Base-by-base conservation (phyloP, 2,797 vertebrate genomes). In the Nothura maculosa region DNA sequence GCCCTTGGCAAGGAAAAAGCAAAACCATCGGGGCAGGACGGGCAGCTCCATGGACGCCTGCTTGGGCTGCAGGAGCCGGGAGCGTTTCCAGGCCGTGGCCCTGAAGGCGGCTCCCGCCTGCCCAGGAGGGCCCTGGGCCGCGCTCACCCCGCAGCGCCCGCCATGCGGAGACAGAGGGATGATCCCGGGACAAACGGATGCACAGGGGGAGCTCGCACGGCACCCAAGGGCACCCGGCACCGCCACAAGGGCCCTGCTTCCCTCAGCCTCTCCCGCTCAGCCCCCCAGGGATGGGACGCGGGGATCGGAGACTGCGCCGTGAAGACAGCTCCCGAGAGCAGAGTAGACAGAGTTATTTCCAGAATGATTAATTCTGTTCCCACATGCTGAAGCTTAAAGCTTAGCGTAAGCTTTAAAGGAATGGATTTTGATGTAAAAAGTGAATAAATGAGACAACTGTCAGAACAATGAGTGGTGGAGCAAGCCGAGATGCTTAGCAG, bases 361-460 rank as follows among this genome's bases (percentile, higher is more conserved):
- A 94, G 90, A 90, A 68, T 96, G 93, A 96, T 95, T 96, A 95
- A 90, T 92, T 63, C 81, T 89, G 81, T 95, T 93, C 93, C 81
- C 94, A 92, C 85, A 93, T 90, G 90, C 75, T 94, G 78, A 90
- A 93, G 91, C 88, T 96, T 95, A 92, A 77, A 78, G 75, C 94
- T 92, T 83, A 93, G 74, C 68, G 73, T 87, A 87, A 92, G 87
- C 77, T 96, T 89, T 81, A 92, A 78, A 92, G 61, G 72, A 84
- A 93, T 72, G 64, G 81, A 89, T 96, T 95, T 90, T 95, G 90
- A 90, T 94, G 81, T 93, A 93, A 95, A 93, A 96, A 92, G 70
- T 86, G 92, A 96, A 93, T 94, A 94, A 96, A 95, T 90, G 90
- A 95, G 94, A 91, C 88, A 88, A 96, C 87, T 93, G 91, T 93